These are phyloP conservation scores for Centruroides sculpturatus DNA, from an alignment of 1,140 invertebrate genomes.

Conservation along the genomic window DNA sequence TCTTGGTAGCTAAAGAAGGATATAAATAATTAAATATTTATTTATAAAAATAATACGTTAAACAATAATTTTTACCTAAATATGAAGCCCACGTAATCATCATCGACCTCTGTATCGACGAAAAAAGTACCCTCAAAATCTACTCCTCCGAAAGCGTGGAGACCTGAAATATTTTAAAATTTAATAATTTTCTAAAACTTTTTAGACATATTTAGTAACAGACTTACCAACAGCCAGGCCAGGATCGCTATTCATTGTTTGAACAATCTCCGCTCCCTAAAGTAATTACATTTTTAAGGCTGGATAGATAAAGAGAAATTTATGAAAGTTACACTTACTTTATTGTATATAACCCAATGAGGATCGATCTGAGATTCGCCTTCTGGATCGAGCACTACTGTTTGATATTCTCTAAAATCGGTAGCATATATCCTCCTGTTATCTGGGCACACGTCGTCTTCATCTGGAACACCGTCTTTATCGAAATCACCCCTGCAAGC, in stretches of 20 bases:
- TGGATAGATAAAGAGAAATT: background rate
- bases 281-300: background rate
- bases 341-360: constrained; percentile 82
- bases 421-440: constrained; percentile 83
- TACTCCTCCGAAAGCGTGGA: constrained; percentile 74
- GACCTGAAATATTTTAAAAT: constrained; percentile 34
- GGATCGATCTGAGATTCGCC: constrained; percentile 88
- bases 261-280: constrained; percentile 80
- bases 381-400: constrained; percentile 77
- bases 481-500: constrained; percentile 72
- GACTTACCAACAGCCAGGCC: constrained; percentile 74
- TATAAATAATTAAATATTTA: background rate
- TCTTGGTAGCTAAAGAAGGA: constrained; percentile 58
- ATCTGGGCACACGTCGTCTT: constrained; percentile 83
- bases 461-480: constrained; percentile 62
- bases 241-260: constrained; percentile 91
- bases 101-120: constrained; percentile 83
- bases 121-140: constrained; percentile 96
- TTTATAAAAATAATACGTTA: too few species aligned
- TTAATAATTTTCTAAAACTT: too few species aligned
- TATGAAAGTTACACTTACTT: constrained; percentile 28
- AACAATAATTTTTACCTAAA: constrained; percentile 45
- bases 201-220: background rate
- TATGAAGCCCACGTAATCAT: constrained; percentile 92
- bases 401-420: constrained; percentile 85